A percentile compares a stretch with the other conserved stretches of the same genome.
phyloP scores from a whole-genome alignment of 2,797 vertebrate genomes.

The Momotus momota region DNA sequence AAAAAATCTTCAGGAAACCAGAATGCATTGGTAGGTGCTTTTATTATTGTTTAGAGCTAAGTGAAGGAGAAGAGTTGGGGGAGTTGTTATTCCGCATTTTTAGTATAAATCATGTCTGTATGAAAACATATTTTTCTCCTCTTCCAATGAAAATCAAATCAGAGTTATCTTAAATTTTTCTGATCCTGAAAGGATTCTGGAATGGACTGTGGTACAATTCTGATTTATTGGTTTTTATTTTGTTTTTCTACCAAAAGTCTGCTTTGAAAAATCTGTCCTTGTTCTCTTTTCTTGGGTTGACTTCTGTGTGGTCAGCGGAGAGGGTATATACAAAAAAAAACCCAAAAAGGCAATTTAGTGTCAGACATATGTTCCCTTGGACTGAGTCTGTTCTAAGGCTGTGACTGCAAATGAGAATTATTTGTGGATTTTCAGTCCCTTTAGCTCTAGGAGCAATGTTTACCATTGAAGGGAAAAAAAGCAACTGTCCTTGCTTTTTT shows the following conservation, averaged over 20 bases:
- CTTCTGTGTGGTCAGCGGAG: background rate
- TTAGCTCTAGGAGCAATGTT: background rate
- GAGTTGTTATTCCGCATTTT: background rate
- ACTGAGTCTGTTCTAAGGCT: background rate
- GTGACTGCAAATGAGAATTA: background rate
- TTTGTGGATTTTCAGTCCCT: background rate
- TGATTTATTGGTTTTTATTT: too few species aligned
- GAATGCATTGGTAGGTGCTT: constrained; percentile 78
- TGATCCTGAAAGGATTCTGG: background rate
- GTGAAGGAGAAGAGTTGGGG: background rate
- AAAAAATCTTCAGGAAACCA: constrained; percentile 79
- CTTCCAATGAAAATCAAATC: background rate
- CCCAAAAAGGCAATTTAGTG: background rate
- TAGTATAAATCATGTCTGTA: background rate
- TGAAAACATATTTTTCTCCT: background rate
- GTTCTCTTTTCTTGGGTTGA: background rate
- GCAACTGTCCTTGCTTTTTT: background rate
- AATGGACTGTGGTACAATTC: background rate
- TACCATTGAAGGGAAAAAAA: background rate
- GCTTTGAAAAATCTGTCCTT: background rate
- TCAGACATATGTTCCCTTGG: background rate
- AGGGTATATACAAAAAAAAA: background rate
- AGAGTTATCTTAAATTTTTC: background rate
- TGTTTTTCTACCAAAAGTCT: background rate
- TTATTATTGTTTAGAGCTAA: background rate